Percentiles rank a stretch among this genome's conserved stretches.
phyloP scores from a whole-genome alignment of 2,113 vertebrate species.

The Nothobranchius furzeri region DNA sequence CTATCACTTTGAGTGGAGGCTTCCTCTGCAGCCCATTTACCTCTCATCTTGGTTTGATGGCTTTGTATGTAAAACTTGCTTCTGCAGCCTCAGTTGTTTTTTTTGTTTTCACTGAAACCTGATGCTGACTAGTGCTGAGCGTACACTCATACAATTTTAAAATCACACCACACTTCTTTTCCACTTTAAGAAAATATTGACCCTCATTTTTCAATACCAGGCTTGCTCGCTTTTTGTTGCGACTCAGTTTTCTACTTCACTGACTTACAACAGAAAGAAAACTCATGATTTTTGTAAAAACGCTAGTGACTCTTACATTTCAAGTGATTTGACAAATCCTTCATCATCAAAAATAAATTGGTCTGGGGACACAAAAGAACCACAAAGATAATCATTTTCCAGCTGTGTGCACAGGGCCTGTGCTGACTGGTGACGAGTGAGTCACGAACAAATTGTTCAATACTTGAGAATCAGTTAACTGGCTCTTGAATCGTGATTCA shows the following conservation, averaged over 20 bases:
- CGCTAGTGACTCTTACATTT: neutral
- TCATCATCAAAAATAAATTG: neutral
- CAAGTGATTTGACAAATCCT: neutral
- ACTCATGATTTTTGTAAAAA: neutral
- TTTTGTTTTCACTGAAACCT: conserved; percentile 13
- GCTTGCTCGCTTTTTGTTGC: neutral
- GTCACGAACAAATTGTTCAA: no score
- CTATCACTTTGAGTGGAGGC: conserved; percentile 50
- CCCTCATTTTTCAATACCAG: neutral
- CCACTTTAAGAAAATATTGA: neutral
- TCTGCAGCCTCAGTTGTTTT: conserved; percentile 21
- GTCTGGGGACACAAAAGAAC: no score
- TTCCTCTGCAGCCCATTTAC: conserved; percentile 48
- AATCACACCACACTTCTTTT: neutral
- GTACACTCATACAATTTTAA: neutral
- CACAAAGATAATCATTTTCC: no score
- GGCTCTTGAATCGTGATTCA: no score
- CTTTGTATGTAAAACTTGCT: conserved; percentile 38
- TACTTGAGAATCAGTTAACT: no score
- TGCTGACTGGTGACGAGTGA: no score
- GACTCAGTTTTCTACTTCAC: neutral
- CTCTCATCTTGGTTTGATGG: conserved; percentile 35
- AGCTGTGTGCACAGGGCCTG: no score
- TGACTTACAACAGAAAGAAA: neutral
- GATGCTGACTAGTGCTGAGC: conserved; percentile 17